Conservation (phyloP, 2,797 vertebrate genomes). For the Tokudaia tokunoshimensis region DNA sequence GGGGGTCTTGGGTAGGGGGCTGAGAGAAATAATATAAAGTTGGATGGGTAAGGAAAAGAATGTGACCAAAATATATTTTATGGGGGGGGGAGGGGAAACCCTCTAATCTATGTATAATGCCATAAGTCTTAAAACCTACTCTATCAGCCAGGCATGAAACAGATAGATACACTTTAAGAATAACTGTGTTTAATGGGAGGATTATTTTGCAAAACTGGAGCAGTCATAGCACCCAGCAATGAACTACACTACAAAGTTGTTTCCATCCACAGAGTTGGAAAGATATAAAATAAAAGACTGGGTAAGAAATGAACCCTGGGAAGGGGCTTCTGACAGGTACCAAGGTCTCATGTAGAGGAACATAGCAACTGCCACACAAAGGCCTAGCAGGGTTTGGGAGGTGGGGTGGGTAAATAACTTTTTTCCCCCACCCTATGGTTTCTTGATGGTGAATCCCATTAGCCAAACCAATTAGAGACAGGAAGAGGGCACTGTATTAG, state of each 20-base stretch:
- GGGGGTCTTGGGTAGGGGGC: neutral
- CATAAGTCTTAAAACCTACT: neutral
- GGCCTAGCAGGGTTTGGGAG: neutral
- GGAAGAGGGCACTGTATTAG: neutral
- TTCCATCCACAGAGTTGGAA: neutral
- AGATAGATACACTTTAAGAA: neutral
- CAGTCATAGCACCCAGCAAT: neutral
- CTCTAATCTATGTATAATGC: neutral
- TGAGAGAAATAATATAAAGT: neutral
- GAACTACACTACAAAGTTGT: neutral
- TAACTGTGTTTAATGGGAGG: neutral
- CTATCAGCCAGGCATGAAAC: neutral
- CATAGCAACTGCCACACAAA: neutral
- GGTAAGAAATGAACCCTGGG: neutral
- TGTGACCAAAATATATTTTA: no score
- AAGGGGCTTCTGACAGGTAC: neutral
- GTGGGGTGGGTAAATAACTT: neutral
- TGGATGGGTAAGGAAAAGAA: neutral
- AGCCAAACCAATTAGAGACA: neutral
- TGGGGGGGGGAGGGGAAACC: neutral
- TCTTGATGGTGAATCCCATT: neutral
- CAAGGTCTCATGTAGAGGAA: neutral
- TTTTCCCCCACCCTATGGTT: neutral
- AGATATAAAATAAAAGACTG: neutral
- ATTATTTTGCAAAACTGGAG: constrained; percentile 27